These are phyloP conservation scores for Cylas formicarius DNA, from an alignment of 1,140 invertebrate genomes.

Conservation along the genomic window DNA sequence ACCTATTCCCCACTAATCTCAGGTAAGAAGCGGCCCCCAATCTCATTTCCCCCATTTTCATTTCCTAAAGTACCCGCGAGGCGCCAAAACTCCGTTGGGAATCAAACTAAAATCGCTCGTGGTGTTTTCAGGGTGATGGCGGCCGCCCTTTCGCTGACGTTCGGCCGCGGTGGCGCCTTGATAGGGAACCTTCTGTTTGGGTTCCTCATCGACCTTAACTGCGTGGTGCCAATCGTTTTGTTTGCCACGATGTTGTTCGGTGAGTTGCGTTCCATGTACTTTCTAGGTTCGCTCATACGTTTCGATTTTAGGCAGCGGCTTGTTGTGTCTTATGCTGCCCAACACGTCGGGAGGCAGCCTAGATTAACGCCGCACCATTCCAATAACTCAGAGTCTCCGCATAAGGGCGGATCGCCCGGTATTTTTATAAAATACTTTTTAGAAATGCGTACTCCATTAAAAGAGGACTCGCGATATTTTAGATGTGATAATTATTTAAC, in stretches of 20 bases:
- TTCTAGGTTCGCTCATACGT: not conserved
- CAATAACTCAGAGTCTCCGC: no score
- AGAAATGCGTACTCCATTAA: no score
- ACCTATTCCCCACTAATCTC: constrained; percentile 70
- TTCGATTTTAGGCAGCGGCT: constrained; percentile 52
- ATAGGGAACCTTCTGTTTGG: constrained; percentile 63
- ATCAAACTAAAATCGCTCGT: no score
- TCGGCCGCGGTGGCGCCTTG: constrained; percentile 62
- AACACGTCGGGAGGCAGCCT: constrained; percentile 60
- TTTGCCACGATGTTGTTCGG: constrained; percentile 62
- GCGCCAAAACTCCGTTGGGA: not conserved
- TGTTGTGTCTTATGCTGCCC: constrained; percentile 59
- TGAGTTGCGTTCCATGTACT: constrained; percentile 41
- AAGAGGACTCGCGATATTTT: no score
- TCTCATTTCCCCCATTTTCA: not conserved
- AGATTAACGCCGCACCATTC: no score
- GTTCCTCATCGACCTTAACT: constrained; percentile 65
- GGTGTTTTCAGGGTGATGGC: constrained; percentile 60
- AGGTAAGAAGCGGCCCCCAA: constrained; percentile 45
- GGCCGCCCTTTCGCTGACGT: constrained; percentile 62
- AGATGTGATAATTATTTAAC: no score
- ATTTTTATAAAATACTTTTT: no score
- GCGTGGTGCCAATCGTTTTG: constrained; percentile 58
- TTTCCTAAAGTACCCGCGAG: not conserved
- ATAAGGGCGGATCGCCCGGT: no score